Base-by-base conservation (phyloP, 2,888 invertebrate genomes). In the Ditula angustiorana region DNA sequence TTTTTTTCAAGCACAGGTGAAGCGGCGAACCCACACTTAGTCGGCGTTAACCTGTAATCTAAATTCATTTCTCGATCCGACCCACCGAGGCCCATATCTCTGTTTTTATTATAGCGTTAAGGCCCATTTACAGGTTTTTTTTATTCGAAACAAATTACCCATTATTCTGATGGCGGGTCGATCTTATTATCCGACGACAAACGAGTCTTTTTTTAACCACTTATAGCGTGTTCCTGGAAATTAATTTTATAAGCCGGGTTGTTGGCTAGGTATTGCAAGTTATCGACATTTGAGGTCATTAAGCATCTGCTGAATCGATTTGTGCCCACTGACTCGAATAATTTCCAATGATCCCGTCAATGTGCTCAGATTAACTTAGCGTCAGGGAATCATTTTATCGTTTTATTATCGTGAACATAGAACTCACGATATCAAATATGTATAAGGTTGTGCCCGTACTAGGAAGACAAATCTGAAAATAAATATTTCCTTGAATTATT, bases 1-100 rank as follows among this genome's bases (percentile, higher is more conserved):
- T 82, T 87, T 91, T 91, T 91, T 90, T 86, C 76, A 81, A 83
- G 85, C 83, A 86, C 92, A 92, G 91, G 88, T 91, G 91, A 87
- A 83, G 79, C 82, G 77, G 67, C 79, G 77, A 90, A 89, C 91
- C 91, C 88, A 89, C 88, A 92, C 88, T 92, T 92, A 92, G 88
- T 75, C 90, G 90, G 90, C 92, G 88, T 87, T 91, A 92, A 91
- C 92, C 89, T 92, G 86, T 92, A 92, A 92, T 92, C 92, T 92
- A 92, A 92, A 92, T 92, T 92, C 91, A 92, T 92, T 92, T 92
- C 88, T 92, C 88, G 91, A 89, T 86, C 87, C 90, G 86, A 88
- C 89, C 90, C 88, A 90, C 88, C 84, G 83, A 44, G 79, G 80
- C 80, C 86, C 86, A 87, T 90, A 88, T 87, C 87, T 92, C 86